These are phyloP conservation scores for Pipistrellus pipistrellus DNA, from an alignment of 2,797 vertebrate genomes.

Conservation along the genomic window DNA sequence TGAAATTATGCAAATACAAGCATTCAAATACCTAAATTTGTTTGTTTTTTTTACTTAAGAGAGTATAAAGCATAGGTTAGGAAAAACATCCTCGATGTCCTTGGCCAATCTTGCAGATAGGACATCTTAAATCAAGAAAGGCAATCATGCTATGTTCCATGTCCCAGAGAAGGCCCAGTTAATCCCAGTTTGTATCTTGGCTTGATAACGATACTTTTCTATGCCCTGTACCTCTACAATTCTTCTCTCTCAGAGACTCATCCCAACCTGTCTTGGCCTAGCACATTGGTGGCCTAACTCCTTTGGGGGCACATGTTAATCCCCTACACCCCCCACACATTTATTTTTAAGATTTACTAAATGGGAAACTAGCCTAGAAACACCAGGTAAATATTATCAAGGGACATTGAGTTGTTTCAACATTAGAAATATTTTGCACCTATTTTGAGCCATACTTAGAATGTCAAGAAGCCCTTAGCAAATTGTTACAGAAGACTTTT, in stretches of 20 bases:
- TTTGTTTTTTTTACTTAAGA: not conserved
- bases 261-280: not conserved
- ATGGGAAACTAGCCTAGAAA: conserved; percentile 72
- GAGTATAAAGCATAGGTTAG: not conserved
- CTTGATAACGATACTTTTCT: not conserved
- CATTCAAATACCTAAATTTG: not conserved
- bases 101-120: not conserved
- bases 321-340: not conserved
- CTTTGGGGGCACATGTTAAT: not conserved
- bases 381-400: conserved; percentile 49
- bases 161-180: not conserved
- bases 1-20: conserved; percentile 17
- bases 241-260: not conserved
- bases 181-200: not conserved
- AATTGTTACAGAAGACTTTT: conserved; percentile 80
- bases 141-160: not conserved
- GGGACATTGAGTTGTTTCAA: conserved; percentile 53
- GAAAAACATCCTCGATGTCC: not conserved
- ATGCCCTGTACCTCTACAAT: not conserved
- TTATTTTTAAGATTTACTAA: conserved; percentile 27
- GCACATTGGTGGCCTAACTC: not conserved
- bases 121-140: not conserved
- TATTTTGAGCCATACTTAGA: conserved; percentile 81
- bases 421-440: conserved; percentile 71
- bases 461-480: conserved; percentile 72